Evolutionary conservation across 1,140 invertebrate species (phyloP).

Genomic region (Dendroctonus ponderosae): DNA sequence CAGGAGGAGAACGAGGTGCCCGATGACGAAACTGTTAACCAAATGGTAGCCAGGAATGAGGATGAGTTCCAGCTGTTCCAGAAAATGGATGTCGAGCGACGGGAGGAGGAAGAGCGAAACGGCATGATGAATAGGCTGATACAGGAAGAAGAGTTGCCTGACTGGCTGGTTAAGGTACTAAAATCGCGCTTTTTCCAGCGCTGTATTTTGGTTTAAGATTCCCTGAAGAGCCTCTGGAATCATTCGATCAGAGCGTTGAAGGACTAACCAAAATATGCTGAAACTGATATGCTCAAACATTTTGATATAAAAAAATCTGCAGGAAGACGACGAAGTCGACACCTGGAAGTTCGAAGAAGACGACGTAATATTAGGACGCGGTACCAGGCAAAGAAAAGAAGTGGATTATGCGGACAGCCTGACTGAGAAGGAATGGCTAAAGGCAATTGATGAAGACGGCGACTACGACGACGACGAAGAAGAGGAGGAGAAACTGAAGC

Average conservation of each 20-base stretch:
- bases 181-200: too few relatives aligned
- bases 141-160: conserved; percentile 90
- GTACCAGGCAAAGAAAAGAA: conserved; percentile 91
- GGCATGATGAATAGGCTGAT: conserved; percentile 77
- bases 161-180: conserved; percentile 80
- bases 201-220: too few relatives aligned
- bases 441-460: conserved; percentile 69
- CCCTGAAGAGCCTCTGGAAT: too few relatives aligned
- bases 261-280: neutral
- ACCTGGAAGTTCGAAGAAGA: conserved; percentile 72
- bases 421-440: conserved; percentile 95
- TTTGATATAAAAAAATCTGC: neutral
- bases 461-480: conserved; percentile 78
- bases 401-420: conserved; percentile 96
- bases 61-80: conserved; percentile 96
- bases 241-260: neutral
- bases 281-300: neutral
- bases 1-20: conserved; percentile 97
- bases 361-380: conserved; percentile 80
- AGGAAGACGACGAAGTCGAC: conserved; percentile 56
- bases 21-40: conserved; percentile 98
- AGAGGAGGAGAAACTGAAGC: conserved; percentile 62
- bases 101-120: conserved; percentile 75
- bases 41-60: conserved; percentile 95
- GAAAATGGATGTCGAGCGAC: conserved; percentile 88